Percentiles rank a stretch among this genome's conserved stretches.
These are phyloP conservation scores for Odocoileus virginianus DNA, from an alignment of 2,113 vertebrate species.

Conservation along the genomic window DNA sequence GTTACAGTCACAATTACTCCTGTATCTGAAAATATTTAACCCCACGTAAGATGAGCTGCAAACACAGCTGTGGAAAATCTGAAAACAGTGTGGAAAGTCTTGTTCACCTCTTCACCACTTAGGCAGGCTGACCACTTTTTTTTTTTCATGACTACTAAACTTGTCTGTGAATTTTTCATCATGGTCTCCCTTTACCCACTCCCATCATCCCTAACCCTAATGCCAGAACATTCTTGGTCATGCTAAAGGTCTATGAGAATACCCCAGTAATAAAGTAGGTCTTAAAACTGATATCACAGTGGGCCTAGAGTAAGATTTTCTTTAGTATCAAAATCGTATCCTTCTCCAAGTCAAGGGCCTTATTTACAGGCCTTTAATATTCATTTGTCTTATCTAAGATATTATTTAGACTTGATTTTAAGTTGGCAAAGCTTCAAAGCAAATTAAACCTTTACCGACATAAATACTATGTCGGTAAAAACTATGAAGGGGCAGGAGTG, in stretches of 20 bases:
- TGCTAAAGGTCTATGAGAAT: background rate
- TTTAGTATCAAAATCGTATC: background rate
- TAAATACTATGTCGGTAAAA: background rate
- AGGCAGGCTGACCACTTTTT: background rate
- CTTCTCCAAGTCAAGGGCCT: background rate
- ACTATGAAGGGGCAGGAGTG: accelerated
- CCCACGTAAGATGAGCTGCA: background rate
- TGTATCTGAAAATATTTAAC: background rate
- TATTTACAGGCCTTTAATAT: background rate
- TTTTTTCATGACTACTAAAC: background rate
- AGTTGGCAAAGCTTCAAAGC: background rate
- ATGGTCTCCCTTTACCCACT: background rate
- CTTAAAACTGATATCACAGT: background rate
- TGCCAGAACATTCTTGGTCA: background rate
- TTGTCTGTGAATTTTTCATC: background rate
- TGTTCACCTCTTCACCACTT: background rate
- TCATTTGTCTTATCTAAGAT: background rate
- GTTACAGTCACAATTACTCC: background rate
- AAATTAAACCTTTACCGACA: background rate
- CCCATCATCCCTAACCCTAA: background rate
- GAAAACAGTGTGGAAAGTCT: background rate
- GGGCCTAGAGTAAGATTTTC: background rate
- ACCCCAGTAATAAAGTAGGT: background rate
- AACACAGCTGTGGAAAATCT: background rate
- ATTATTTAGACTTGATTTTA: conserved; percentile 23